Conservation (phyloP, 2,888 invertebrate species). For the Argyresthia albistria region DNA sequence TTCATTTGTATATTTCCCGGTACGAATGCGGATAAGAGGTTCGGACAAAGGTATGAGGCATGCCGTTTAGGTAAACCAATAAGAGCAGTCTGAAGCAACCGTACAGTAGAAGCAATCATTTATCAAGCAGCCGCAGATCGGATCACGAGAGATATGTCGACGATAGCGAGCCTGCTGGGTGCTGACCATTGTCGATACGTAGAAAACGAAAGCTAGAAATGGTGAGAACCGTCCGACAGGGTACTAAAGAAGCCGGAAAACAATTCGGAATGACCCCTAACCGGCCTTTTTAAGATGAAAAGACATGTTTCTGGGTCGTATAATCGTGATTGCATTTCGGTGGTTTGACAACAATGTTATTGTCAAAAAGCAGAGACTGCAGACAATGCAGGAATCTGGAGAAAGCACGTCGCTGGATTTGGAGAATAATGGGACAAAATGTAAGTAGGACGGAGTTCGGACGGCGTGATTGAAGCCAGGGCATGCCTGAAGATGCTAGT, state of each 20-base stretch:
- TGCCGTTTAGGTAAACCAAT: slow-evolving; percentile 19
- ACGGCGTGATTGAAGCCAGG: no score
- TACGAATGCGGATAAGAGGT: no score
- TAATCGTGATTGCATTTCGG: no score
- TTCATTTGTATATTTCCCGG: slow-evolving; percentile 34
- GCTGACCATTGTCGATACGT: slow-evolving; percentile 24
- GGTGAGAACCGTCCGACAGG: slow-evolving; percentile 20
- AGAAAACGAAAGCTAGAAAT: slow-evolving; percentile 1
- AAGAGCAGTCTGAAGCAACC: slow-evolving; percentile 13
- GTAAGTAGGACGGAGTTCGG: neutral
- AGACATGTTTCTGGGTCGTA: no score
- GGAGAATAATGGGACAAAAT: neutral
- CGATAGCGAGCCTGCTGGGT: slow-evolving; percentile 17
- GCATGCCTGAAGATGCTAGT: slow-evolving; percentile 1
- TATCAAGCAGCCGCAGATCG: slow-evolving; percentile 18
- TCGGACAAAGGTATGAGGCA: slow-evolving; percentile 9
- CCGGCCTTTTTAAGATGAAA: no score
- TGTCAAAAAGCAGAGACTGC: no score
- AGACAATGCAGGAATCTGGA: no score
- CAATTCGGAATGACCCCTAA: neutral
- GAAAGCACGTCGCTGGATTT: neutral
- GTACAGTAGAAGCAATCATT: slow-evolving; percentile 12
- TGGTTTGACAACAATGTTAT: no score
- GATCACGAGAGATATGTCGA: slow-evolving; percentile 22
- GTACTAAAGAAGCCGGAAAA: slow-evolving; percentile 20